phyloP scores from a whole-genome alignment of 2,888 invertebrate species.

The Bruchidius siliquastri region DNA sequence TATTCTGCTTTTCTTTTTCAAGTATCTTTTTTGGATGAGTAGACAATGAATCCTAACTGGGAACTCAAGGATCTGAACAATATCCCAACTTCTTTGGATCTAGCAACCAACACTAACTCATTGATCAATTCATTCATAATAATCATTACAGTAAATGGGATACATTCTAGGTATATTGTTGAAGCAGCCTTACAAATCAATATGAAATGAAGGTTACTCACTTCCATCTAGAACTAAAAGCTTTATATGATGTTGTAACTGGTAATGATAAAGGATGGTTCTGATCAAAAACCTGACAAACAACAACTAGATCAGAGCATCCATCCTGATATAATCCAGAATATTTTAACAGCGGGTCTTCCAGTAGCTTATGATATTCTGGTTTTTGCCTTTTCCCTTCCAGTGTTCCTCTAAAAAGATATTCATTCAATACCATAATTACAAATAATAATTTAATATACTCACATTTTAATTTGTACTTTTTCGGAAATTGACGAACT shows the following conservation, averaged over 20 bases:
- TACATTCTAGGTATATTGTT: too few species aligned
- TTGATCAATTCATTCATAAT: too few species aligned
- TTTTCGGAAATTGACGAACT: slow-evolving; percentile 85
- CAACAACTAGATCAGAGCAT: slow-evolving; percentile 84
- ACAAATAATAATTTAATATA: background rate
- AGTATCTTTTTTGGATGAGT: too few species aligned
- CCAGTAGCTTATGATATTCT: slow-evolving; percentile 80
- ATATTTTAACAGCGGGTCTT: slow-evolving; percentile 85
- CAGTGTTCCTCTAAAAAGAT: slow-evolving; percentile 71
- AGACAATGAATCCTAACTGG: too few species aligned
- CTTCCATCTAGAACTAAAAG: slow-evolving; percentile 91
- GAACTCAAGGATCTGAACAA: too few species aligned
- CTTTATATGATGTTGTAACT: slow-evolving; percentile 85
- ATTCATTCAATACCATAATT: background rate
- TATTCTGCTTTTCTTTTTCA: too few species aligned
- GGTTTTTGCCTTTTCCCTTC: slow-evolving; percentile 86
- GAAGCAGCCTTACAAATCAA: too few species aligned
- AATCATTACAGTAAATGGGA: too few species aligned
- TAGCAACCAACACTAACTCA: too few species aligned
- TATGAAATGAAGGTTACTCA: too few species aligned
- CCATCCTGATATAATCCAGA: slow-evolving; percentile 82
- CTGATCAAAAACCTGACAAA: slow-evolving; percentile 78
- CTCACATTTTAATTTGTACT: slow-evolving; percentile 90
- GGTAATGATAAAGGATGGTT: slow-evolving; percentile 79
- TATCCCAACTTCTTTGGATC: too few species aligned